phyloP scores from a whole-genome alignment of 2,888 invertebrate species.

The Abscondita cerata region DNA sequence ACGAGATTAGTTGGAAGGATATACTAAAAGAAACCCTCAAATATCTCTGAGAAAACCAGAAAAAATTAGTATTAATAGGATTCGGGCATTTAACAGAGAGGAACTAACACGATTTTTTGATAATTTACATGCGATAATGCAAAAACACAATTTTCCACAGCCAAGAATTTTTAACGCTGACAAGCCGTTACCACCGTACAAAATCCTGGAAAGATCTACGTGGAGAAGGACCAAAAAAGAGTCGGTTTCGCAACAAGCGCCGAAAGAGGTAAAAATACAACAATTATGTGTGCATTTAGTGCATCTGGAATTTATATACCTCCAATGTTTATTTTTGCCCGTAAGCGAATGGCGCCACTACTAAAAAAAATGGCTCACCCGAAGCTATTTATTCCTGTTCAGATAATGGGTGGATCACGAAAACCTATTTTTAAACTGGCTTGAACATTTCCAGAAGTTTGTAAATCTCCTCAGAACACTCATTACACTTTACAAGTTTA shows the following conservation, averaged over 20 bases:
- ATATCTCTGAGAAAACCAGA: too few relatives aligned
- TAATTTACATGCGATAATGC: not conserved
- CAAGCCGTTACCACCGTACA: slow-evolving; percentile 57
- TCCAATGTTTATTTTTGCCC: slow-evolving; percentile 59
- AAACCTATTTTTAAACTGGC: too few relatives aligned
- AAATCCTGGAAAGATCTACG: slow-evolving; percentile 52
- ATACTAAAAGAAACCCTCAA: too few relatives aligned
- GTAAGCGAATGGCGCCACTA: slow-evolving; percentile 53
- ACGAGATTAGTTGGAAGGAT: too few relatives aligned
- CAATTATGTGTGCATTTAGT: slow-evolving; percentile 56
- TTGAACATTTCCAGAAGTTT: too few relatives aligned
- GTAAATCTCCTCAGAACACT: too few relatives aligned
- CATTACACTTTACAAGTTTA: too few relatives aligned
- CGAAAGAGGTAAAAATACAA: slow-evolving; percentile 55
- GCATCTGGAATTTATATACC: slow-evolving; percentile 54
- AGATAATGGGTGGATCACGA: too few relatives aligned
- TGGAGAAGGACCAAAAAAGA: slow-evolving; percentile 53
- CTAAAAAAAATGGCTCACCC: too few relatives aligned
- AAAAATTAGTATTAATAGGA: too few relatives aligned
- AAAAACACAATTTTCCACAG: too few relatives aligned
- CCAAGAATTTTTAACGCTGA: slow-evolving; percentile 54
- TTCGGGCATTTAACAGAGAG: not conserved
- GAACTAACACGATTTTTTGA: not conserved
- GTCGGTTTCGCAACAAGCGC: slow-evolving; percentile 55
- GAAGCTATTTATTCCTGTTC: too few relatives aligned